Base-by-base conservation (phyloP, 2,888 invertebrate species). In the Iselma pallidipennis region DNA sequence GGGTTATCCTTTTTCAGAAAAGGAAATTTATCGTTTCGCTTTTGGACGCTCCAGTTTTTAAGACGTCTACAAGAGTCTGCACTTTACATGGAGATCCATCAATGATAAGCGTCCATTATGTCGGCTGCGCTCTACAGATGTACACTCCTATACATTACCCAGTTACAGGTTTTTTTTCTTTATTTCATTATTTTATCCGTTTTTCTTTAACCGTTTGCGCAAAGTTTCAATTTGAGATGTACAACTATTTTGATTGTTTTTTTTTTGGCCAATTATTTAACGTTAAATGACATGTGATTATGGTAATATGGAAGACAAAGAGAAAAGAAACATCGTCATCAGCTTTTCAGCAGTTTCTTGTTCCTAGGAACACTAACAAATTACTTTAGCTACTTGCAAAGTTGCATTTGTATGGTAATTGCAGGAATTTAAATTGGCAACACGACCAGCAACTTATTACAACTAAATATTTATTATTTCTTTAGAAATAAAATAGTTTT, bases 31-130 rank as follows among this genome's bases (percentile, higher is more conserved):
- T 59, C 56, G 63, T 63, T 55, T 50, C 31, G 16, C 50, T 55
- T 56, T 33, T 52, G 52, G 56, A 50, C 21, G 58, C 33, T 59
- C 33, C 51, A 57, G 29, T 65, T 68, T 66, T 65, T 64, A 60
- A 50, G 68, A 66, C 65, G 55, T 60, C 26, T 66, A 70, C 69
- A 70, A 66, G 69, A 67, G 66, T 70, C 66, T 70, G 69, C 69
- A 70, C 69, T 70, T 60, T 65, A 66, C 65, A 70, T 65, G 62
- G 57, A 62, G 65, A 65, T 70, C 69, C 63, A 68, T 70, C 69
- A 70, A 63, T 70, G 69, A 70, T 68, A 66, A 70, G 66, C 68
- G 65, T 59, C 68, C 66, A 69, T 69, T 69, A 66, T 70, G 63
- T 64, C 65, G 65, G 55, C 64, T 64, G 65, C 54, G 66, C 61